Evolutionary conservation across 2,888 invertebrate genomes (phyloP), one percentile per base, ranked within the genome.

Genomic region (Eulithis prunata): DNA sequence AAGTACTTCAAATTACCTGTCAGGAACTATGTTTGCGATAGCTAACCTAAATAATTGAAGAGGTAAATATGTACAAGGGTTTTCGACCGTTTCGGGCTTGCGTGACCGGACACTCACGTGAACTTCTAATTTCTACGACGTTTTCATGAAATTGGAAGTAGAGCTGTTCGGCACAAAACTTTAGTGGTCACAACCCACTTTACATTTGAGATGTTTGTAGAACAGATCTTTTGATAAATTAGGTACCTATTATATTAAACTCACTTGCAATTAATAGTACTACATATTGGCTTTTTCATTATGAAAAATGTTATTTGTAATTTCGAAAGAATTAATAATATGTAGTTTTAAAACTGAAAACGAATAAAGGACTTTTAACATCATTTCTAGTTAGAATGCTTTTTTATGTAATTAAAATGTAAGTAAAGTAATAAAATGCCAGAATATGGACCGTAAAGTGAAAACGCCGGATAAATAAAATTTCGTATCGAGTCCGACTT

Each of bases 61-160:
- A 78, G 79, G 84, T 82, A 85, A 86, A 86, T 86, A 84, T 79
- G 79, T 82, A 87, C 80, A 84, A 82, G 78, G 83, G 79, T 82
- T 88, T 21, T 81, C 72, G 77, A 75, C 77, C 66, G 79, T 82
- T 88, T 81, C 71, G 76, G 76, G 78, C 66, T 90, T 75, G 91
- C 92, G 92, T 91, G 93, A 88, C 90, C 82, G 84, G 81, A 81
- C 82, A 77, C 81, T 83, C 80, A 88, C 84, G 88, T 89, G 85
- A 87, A 90, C 86, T 87, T 86, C 86, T 89, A 91, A 91, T 91
- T 90, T 89, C 86, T 86, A 87, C 86, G 89, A 87, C 90, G 89
- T 91, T 91, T 92, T 91, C 87, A 88, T 88, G 90, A 90, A 90
- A 89, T 91, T 87, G 71, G 61, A 14, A 13, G 32, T 64, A 62